These are phyloP conservation scores for Liposcelis brunnea DNA, from an alignment of 2,888 invertebrate species.

Conservation along the genomic window DNA sequence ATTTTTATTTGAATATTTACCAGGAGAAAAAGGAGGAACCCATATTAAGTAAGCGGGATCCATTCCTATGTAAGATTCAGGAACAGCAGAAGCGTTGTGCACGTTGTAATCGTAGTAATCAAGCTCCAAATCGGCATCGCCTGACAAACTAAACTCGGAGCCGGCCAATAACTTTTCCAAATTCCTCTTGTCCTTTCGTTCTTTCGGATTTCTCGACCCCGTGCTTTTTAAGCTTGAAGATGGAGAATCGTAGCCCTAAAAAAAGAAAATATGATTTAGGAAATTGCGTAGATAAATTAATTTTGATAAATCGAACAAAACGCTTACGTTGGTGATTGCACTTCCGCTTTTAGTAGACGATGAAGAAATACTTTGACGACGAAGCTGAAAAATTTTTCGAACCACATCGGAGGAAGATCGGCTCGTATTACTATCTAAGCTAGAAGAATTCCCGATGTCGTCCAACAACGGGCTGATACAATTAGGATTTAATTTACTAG, in stretches of 20 bases:
- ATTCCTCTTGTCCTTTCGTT: conserved; percentile 62
- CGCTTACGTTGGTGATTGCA: not conserved
- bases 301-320: no score
- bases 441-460: conserved; percentile 30
- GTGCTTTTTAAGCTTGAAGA: conserved; percentile 43
- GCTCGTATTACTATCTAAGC: conserved; percentile 3
- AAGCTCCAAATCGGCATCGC: conserved; percentile 59
- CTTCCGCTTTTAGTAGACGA: conserved; percentile 4
- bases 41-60: conserved; percentile 75
- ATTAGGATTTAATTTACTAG: not conserved
- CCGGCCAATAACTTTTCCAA: conserved; percentile 47
- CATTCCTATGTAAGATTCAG: conserved; percentile 76
- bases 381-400: not conserved
- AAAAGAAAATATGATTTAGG: conserved; percentile 12
- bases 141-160: conserved; percentile 60
- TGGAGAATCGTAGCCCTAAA: conserved; percentile 54
- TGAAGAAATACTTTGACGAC: not conserved
- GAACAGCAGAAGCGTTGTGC: conserved; percentile 62
- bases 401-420: not conserved
- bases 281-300: no score
- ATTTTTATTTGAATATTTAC: conserved; percentile 6
- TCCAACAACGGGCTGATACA: conserved; percentile 28
- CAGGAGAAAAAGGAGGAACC: conserved; percentile 48
- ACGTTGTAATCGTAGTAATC: conserved; percentile 85
- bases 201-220: conserved; percentile 36